Conservation (phyloP, 2,888 invertebrate genomes). For the Orthosia gracilis region DNA sequence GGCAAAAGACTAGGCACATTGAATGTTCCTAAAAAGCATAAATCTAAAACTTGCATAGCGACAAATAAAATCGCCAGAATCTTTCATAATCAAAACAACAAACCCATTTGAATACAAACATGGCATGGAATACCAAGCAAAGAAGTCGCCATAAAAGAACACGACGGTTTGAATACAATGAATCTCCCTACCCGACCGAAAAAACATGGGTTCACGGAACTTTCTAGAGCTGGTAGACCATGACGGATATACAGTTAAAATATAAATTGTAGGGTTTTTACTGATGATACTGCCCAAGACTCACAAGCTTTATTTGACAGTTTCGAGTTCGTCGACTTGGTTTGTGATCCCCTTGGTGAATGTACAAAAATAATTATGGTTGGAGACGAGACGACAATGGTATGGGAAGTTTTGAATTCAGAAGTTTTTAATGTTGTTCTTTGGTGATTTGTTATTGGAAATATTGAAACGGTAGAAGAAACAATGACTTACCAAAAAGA, state of each 20-base stretch:
- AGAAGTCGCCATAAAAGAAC: conserved; percentile 32
- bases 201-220: conserved; percentile 77
- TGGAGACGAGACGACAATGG: conserved; percentile 21
- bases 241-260: conserved; percentile 67
- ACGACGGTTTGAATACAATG: conserved; percentile 33
- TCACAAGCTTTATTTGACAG: conserved; percentile 29
- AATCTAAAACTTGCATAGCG: not conserved
- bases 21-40: too few relatives aligned
- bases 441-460: conserved; percentile 8
- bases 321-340: conserved; percentile 52
- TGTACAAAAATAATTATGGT: conserved; percentile 41
- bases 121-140: not conserved
- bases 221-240: conserved; percentile 71
- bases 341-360: conserved; percentile 35
- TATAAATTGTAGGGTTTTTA: conserved; percentile 61
- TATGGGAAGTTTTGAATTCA: conserved; percentile 16
- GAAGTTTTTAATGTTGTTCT: conserved; percentile 6
- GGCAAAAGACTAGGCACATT: too few relatives aligned
- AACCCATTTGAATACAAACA: conserved; percentile 3
- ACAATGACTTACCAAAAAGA: conserved; percentile 5
- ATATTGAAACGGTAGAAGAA: not conserved
- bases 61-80: not conserved
- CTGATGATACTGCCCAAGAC: conserved; percentile 52
- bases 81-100: not conserved
- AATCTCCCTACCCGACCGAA: conserved; percentile 41